Base-by-base conservation (phyloP, 2,888 invertebrate species). In the Caenorhabditis parvicauda region DNA sequence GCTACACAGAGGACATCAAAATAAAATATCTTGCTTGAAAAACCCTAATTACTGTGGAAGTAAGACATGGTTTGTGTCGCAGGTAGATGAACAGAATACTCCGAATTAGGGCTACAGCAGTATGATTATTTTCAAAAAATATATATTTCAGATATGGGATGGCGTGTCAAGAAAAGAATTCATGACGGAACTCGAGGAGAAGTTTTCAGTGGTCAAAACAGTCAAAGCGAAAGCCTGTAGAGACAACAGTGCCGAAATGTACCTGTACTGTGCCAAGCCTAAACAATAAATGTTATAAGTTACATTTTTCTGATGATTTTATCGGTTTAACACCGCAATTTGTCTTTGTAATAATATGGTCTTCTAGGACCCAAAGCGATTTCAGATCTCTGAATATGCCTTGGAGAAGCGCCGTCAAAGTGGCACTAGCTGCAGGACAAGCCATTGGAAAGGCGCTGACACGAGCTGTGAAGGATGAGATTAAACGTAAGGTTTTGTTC, bases 191-290 rank as follows among this genome's bases (percentile, higher is more conserved):
- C 48, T 81, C 14, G 46, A 57, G 17, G 47, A 45, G 3, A 29
- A 54, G 5, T 81, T 81, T 46, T 32, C 47, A 5, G 42, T 39
- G 2, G 75, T 80, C 9, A 60, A 60, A 46, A 58, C 63, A 1
- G 51, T 81, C 6, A 82, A 82, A 62, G 81, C 81, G 22, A 56
- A 55, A 0, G 76, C 81, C 3, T 78, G 80, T 61, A 56, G 81
- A 22, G 70, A 77, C 32, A 67, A 72, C 24, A 81, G 79, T 52
- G 70, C 81, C 1, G 81, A 81, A 56, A 43, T 77, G 44, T 81
- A 79, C 58, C 29, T 81, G 9, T 53, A 70, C 32, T 65, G 69
- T 53, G n/a, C n/a, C n/a, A n/a, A n/a, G n/a, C n/a, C n/a, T n/a
- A n/a, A n/a, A n/a, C n/a, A n/a, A 50, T 43, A 44, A 51, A 53